Base-by-base conservation (phyloP, 1,140 invertebrate genomes). In the Drosophila athabasca region DNA sequence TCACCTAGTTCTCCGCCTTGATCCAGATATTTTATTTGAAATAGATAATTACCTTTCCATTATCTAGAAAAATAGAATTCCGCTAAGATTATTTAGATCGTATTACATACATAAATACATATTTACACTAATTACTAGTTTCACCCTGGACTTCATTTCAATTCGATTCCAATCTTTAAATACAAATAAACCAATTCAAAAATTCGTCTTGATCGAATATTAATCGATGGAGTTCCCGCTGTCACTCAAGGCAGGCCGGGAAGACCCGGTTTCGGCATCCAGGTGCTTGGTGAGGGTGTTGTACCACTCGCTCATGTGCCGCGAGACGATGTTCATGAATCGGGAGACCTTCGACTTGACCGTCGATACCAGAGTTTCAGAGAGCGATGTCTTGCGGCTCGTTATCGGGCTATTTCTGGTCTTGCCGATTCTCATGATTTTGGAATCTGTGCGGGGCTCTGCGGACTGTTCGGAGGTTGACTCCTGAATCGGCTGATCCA, bases 271-370 rank as follows among this genome's bases (percentile, higher is more conserved):
- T 0, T 79, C 71, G 17, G 65, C 46, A 0, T 88, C 79, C 35
- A 91, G 15, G 6, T 90, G 90, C 35, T 77, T 87, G 0, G 90
- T 55, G 35, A 91, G 31, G 11, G 90, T 91, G 35, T 84, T 88
- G 50, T 91, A 91, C 90, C 82, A 91, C 5, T 91, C 90, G 54
- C 71, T 77, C 58, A 91, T 89, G 26, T 91, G 90, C 6, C 68
- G 65, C 8, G 90, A 75, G 31, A 91, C 66, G 22, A 91, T 90
- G 64, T 70, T 77, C 13, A 91, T 74, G 11, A 91, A 72, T 29
- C 71, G 89, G 39, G 73, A 69, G 0, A 90, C 81, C 58, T 84
- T 90, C 2, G 76, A 62, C 41, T 90, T 90, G 0, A 90, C 79
- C 2, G 79, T 87, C 24, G 58, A 84, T 0, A 88, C 79, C 6